Evolutionary conservation across 2,888 invertebrate species (phyloP), one percentile per base, ranked within the genome.

Genomic region (Cloeon dipterum): DNA sequence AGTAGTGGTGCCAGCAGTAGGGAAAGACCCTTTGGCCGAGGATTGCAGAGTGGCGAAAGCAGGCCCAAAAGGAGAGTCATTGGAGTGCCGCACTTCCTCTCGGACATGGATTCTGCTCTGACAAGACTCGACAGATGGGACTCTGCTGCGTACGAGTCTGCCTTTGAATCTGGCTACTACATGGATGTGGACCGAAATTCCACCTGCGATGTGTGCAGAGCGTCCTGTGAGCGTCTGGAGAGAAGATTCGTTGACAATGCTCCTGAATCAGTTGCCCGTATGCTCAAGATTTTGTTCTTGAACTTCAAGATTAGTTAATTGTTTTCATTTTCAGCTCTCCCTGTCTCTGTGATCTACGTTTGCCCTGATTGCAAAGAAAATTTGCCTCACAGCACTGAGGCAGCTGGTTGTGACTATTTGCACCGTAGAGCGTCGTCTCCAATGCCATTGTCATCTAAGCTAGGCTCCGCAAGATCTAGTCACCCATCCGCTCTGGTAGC

Each of bases 21-120:
- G 37, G 52, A 50, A 40, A 46, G 63, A 26, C 52, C 56, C 42
- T 57, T 58, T 36, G 60, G 61, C 5, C 46, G 59, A 37, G 60
- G 59, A 3, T 62, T n/a, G n/a, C n/a, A n/a, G n/a, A n/a, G n/a
- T 14, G 29, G 29, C 7, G 16, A 29, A 14, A 29, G 29, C n/a
- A 29, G 16, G 16, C n/a, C n/a, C n/a, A n/a, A n/a, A n/a, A n/a
- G n/a, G n/a, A n/a, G n/a, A n/a, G n/a, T n/a, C n/a, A 29, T 29
- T 14, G 29, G 29, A 7, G 29, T 29, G 7, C 29, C 29, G 5
- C 29, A n/a, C 11, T 29, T 16, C 5, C 29, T 29, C 29, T 29
- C 29, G 7, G 29, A 29, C n/a, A 7, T 29, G n/a, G 29, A 14
- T 7, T 10, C 8, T 23, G 8, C 25, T 23, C n/a, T 23, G n/a